Conservation (phyloP, 2,113 vertebrate species). For the Tor tambroides region DNA sequence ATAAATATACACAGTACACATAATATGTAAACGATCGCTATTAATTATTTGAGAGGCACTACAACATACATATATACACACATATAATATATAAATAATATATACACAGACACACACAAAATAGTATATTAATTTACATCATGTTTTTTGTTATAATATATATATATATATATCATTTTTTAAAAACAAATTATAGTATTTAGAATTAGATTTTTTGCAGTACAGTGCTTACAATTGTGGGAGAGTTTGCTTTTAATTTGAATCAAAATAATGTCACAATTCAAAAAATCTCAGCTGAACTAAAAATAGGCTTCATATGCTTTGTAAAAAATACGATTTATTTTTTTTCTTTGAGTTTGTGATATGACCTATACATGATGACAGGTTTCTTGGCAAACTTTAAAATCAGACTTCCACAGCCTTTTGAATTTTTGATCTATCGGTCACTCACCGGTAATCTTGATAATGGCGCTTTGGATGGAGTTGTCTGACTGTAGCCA, state of each 20-base stretch:
- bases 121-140: no score
- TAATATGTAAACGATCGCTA: no score
- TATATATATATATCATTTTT: no score
- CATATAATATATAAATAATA: no score
- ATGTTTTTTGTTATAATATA: no score
- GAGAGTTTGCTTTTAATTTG: not conserved
- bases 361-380: not conserved
- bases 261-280: not conserved
- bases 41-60: no score
- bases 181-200: no score
- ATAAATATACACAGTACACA: no score
- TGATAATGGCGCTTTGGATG: conserved; percentile 85
- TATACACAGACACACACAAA: no score
- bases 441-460: conserved; percentile 84
- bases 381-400: not conserved
- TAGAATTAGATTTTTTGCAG: not conserved
- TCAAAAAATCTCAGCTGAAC: not conserved
- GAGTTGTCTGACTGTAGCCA: conserved; percentile 74
- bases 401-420: not conserved
- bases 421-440: not conserved
- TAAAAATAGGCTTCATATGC: not conserved
- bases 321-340: not conserved
- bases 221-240: not conserved
- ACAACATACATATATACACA: no score
- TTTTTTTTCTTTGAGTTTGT: no score